Conservation (phyloP, 1,140 invertebrate genomes). For the Panagrolaimus sp. region DNA sequence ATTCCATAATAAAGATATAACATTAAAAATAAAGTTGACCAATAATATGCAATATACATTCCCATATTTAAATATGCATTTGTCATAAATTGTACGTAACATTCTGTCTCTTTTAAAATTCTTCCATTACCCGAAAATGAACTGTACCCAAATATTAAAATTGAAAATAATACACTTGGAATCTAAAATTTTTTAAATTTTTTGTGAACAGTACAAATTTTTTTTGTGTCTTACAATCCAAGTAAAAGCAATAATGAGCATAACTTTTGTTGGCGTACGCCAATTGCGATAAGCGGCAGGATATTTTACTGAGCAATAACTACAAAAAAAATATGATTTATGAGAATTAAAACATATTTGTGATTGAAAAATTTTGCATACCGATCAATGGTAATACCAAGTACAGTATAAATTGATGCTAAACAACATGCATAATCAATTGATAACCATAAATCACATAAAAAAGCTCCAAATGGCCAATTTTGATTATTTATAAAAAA, state of each 20-base stretch:
- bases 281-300: conserved; percentile 92
- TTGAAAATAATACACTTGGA: conserved; percentile 90
- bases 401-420: conserved; percentile 96
- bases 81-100: conserved; percentile 94
- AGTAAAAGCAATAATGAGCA: conserved; percentile 75
- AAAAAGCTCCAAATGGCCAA: conserved; percentile 89
- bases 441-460: conserved; percentile 97
- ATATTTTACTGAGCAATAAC: conserved; percentile 95
- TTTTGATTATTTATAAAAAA: conserved; percentile 84
- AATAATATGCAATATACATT: conserved; percentile 82
- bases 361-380: conserved; percentile 17
- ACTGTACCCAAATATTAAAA: conserved; percentile 98
- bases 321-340: conserved; percentile 32
- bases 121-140: conserved; percentile 82
- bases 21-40: conserved; percentile 86
- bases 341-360: background rate
- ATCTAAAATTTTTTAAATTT: conserved; percentile 63
- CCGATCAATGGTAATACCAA: conserved; percentile 94
- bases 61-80: conserved; percentile 70
- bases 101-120: conserved; percentile 78
- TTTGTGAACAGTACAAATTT: background rate
- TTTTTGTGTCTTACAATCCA: conserved; percentile 70
- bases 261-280: conserved; percentile 85
- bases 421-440: conserved; percentile 98
- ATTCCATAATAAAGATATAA: conserved; percentile 93